These are phyloP conservation scores for Carabus problematicus DNA, from an alignment of 2,888 invertebrate genomes.

Conservation along the genomic window DNA sequence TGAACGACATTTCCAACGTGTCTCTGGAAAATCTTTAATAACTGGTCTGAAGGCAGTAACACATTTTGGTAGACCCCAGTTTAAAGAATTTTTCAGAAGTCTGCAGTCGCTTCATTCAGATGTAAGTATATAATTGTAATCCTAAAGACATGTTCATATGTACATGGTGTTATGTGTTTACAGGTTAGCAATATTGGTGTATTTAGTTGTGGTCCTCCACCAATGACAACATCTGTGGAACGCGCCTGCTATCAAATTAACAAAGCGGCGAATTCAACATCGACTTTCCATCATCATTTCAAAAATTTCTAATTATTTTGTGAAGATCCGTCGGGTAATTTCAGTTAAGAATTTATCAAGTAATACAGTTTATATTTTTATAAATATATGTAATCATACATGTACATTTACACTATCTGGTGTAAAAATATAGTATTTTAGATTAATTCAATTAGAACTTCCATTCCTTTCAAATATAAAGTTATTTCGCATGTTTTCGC, in stretches of 20 bases:
- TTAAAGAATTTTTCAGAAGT: constrained; percentile 62
- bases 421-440: no score
- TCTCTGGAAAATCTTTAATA: constrained; percentile 66
- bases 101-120: constrained; percentile 61
- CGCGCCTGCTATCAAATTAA: constrained; percentile 63
- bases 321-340: no score
- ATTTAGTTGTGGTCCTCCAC: constrained; percentile 69
- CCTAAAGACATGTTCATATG: no score
- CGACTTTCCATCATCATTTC: constrained; percentile 66
- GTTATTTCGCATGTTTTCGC: no score
- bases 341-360: no score
- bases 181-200: constrained; percentile 67
- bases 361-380: no score
- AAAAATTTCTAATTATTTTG: constrained; percentile 63
- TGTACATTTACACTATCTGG: no score
- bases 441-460: no score
- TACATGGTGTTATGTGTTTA: constrained; percentile 45
- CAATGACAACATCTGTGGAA: constrained; percentile 64
- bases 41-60: constrained; percentile 68
- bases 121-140: constrained; percentile 50
- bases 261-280: constrained; percentile 55
- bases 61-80: constrained; percentile 69
- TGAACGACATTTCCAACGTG: constrained; percentile 68
- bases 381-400: no score
- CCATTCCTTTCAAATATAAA: no score